Base-by-base conservation (phyloP, 2,888 invertebrate genomes). In the Cerastoderma edule region DNA sequence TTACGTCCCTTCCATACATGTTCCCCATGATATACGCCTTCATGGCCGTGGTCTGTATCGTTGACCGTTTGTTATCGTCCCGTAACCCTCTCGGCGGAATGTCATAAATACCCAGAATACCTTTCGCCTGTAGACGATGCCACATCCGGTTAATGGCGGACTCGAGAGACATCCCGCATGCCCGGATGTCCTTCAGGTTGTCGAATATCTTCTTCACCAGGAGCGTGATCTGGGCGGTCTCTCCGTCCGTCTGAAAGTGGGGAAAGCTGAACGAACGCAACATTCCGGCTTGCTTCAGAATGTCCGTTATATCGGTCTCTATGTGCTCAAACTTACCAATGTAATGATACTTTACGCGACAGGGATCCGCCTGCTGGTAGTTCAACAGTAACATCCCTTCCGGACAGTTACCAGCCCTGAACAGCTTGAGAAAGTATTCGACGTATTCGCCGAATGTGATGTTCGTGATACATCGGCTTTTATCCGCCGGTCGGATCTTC, bases 51-150 rank as follows among this genome's bases (percentile, higher is more conserved):
- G 60, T 60, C 33, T 60, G 60, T 60, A 60, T 60, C 13, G 39
- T 39, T 1, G 60, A 39, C 24, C 39, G 60, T 60, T 60, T 35
- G 39, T 60, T 60, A 39, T 60, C 60, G 39, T 60, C 60, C n/a
- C 60, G 2, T 0, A 60, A 6, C 22, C 60, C 60, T 60, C 24
- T 22, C 24, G 60, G 60, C 24, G 60, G 60, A 60, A 60, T 8
- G 19, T 60, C 60, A 60, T 60, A 60, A 39, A 60, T 60, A 60
- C 60, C 60, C 60, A 60, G 60, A 39, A 39, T 60, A 3, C 60
- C 60, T 24, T 60, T 60, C 39, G 39, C n/a, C 13, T 60, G 60
- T 5, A 60, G 60, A 16, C 39, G 60, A n/a, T 10, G 60, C 60
- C 60, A 60, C 39, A 60, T 39, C 24, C 60, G 28, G 22, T 35